A percentile compares a stretch with the other conserved stretches of the same genome.
Evolutionary conservation across 2,888 invertebrate species (phyloP).

Genomic region (Xanthia togata): DNA sequence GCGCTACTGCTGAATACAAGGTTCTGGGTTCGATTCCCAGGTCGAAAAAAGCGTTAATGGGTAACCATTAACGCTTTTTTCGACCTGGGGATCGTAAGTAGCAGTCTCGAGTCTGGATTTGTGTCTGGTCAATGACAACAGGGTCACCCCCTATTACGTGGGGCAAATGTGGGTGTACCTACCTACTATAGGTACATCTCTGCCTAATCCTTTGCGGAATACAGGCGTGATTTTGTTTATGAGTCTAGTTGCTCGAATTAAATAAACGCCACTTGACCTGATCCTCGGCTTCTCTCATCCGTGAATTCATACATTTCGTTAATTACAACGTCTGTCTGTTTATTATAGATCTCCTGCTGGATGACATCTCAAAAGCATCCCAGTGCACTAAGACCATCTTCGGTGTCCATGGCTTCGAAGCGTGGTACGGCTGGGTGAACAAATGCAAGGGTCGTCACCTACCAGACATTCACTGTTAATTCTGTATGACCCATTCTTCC

Average conservation of each 20-base stretch:
- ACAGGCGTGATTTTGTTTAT: too few species aligned
- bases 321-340: neutral
- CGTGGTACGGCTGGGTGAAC: conserved; percentile 84
- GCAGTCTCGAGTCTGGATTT: too few species aligned
- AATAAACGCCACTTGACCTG: neutral
- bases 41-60: too few species aligned
- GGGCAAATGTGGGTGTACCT: too few species aligned
- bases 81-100: too few species aligned
- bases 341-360: conserved; percentile 77
- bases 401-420: conserved; percentile 78
- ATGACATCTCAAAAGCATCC: conserved; percentile 78
- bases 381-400: conserved; percentile 80
- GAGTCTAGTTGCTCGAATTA: neutral
- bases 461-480: conserved; percentile 54
- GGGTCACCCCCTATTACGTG: too few species aligned
- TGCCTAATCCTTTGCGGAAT: too few species aligned
- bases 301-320: neutral
- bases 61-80: too few species aligned
- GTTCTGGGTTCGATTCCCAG: too few species aligned
- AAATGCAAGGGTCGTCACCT: conserved; percentile 63
- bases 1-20: too few species aligned
- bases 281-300: neutral
- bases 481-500: neutral
- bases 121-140: too few species aligned
- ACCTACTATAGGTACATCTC: too few species aligned